Conservation (phyloP, 1,140 invertebrate genomes). For the Penaeus indicus region DNA sequence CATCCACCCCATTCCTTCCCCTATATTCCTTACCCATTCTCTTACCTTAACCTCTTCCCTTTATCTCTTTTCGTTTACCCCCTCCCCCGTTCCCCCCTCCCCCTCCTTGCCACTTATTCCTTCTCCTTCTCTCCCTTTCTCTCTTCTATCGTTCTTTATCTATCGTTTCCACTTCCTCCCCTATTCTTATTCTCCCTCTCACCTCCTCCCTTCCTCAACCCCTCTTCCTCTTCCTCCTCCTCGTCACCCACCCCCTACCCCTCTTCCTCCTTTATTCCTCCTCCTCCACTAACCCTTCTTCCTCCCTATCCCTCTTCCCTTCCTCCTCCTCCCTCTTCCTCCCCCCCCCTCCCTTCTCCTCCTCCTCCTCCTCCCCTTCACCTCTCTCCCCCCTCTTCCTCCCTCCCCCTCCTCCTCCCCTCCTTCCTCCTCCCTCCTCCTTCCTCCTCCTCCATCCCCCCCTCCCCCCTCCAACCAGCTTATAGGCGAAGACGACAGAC, state of each 20-base stretch:
- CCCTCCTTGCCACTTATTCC: no score
- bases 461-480: not conserved
- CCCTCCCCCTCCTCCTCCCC: not conserved
- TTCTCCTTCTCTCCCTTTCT: no score
- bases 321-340: no score
- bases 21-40: no score
- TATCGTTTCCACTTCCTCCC: no score
- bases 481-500: conserved; percentile 5
- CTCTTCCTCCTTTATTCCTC: not conserved
- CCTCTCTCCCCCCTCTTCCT: not conserved
- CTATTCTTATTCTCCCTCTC: no score
- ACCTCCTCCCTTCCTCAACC: not conserved
- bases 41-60: no score
- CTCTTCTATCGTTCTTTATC: no score
- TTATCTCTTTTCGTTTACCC: no score
- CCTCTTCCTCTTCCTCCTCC: not conserved
- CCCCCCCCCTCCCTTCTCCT: not conserved
- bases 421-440: not conserved
- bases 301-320: no score
- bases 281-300: not conserved
- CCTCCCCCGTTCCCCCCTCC: no score
- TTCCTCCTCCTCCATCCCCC: not conserved
- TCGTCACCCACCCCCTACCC: not conserved
- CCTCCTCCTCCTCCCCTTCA: not conserved
- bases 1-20: no score